A percentile compares a stretch with the other conserved stretches of the same genome.
These are phyloP conservation scores for Serilophus lunatus DNA, from an alignment of 2,113 vertebrate genomes.

Conservation along the genomic window DNA sequence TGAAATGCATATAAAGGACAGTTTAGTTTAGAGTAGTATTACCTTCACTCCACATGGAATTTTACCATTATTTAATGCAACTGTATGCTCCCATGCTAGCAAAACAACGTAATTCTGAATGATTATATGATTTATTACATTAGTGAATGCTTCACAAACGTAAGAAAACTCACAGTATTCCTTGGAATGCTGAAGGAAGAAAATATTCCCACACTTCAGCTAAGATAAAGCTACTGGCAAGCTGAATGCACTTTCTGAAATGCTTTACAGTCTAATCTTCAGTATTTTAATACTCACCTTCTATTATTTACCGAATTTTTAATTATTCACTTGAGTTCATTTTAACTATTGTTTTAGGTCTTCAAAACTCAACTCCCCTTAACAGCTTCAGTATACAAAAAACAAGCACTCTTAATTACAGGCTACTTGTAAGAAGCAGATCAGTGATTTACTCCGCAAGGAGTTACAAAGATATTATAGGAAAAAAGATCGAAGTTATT, in stretches of 20 bases:
- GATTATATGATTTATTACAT: neutral
- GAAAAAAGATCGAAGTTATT: neutral
- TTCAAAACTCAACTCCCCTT: neutral
- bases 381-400: neutral
- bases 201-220: neutral
- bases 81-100: neutral
- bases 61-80: neutral
- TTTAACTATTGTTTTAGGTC: neutral
- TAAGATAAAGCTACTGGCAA: neutral
- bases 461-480: neutral
- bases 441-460: neutral
- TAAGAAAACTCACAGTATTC: neutral
- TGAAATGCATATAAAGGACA: neutral
- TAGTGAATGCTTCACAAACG: rapidly evolving
- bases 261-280: neutral
- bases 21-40: neutral
- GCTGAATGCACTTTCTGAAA: neutral
- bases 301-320: neutral
- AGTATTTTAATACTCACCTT: neutral
- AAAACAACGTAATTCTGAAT: neutral
- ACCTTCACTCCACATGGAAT: neutral
- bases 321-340: neutral
- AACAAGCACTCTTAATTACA: neutral
- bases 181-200: neutral
- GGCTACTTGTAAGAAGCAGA: neutral